These are phyloP conservation scores for Monopterus albus DNA, from an alignment of 2,113 vertebrate genomes.

Conservation along the genomic window DNA sequence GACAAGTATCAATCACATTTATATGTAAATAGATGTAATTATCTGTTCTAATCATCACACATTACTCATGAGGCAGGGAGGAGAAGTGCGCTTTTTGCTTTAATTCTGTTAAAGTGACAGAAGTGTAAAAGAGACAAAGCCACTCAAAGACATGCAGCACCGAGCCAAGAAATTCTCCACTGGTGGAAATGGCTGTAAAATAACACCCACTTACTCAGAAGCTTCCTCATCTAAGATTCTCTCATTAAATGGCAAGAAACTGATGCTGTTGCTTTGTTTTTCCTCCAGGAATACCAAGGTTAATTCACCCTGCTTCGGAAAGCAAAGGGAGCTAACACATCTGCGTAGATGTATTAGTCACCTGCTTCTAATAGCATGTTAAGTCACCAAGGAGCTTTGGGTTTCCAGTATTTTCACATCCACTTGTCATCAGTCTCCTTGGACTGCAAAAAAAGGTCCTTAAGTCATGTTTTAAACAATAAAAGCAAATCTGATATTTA, in stretches of 20 bases:
- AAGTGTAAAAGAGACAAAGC: slow-evolving; percentile 56
- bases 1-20: slow-evolving; percentile 69
- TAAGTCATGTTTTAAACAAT: too few relatives aligned
- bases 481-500: too few relatives aligned
- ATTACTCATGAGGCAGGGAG: slow-evolving; percentile 36
- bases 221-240: slow-evolving; percentile 22
- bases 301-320: not conserved
- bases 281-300: slow-evolving; percentile 12
- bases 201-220: slow-evolving; percentile 25
- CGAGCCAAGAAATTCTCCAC: slow-evolving; percentile 6
- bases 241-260: slow-evolving; percentile 20
- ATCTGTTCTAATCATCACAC: slow-evolving; percentile 57
- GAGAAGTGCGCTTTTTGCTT: slow-evolving; percentile 24
- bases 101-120: slow-evolving; percentile 44
- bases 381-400: too few relatives aligned
- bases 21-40: slow-evolving; percentile 73
- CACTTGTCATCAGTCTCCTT: too few relatives aligned
- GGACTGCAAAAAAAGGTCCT: too few relatives aligned
- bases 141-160: slow-evolving; percentile 9
- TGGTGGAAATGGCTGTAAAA: slow-evolving; percentile 34
- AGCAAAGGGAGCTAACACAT: slow-evolving; percentile 1
- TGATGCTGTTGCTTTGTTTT: slow-evolving; percentile 5
- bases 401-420: too few relatives aligned
- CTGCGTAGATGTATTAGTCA: not conserved
- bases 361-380: too few relatives aligned